A percentile compares a stretch with the other conserved stretches of the same genome.
phyloP scores from a whole-genome alignment of 1,140 invertebrate genomes.

The Panagrolaimus sp. region DNA sequence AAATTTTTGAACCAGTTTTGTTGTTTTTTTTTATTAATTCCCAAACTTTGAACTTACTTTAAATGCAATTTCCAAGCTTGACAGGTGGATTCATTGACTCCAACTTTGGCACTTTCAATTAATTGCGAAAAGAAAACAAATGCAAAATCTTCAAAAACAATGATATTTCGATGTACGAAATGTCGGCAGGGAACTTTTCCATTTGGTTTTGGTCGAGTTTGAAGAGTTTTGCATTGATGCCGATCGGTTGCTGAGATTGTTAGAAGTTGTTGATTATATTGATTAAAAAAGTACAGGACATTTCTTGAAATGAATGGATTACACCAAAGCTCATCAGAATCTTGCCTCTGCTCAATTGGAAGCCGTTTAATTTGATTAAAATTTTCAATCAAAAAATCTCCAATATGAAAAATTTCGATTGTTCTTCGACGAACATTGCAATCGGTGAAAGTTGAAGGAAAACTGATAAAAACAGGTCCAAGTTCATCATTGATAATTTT shows the following conservation, averaged over 20 bases:
- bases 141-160: not conserved
- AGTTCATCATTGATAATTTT: conserved; percentile 13
- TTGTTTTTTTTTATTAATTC: not conserved
- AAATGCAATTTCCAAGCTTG: conserved; percentile 11
- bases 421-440: not conserved
- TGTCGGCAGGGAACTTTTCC: not conserved
- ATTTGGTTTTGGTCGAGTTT: not conserved
- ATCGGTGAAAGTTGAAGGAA: not conserved
- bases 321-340: conserved; percentile 1
- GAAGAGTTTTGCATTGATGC: not conserved
- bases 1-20: conserved; percentile 9
- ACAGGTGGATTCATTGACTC: not conserved
- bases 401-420: conserved; percentile 1
- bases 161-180: not conserved
- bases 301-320: conserved; percentile 14
- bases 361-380: not conserved
- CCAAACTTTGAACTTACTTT: not conserved
- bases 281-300: not conserved
- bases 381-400: not conserved
- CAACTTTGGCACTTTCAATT: not conserved
- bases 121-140: conserved; percentile 14
- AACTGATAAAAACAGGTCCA: not conserved
- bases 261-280: not conserved
- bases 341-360: not conserved
- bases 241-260: not conserved